A percentile compares a stretch with the other conserved stretches of the same genome.
These are phyloP conservation scores for Drosophila aff. DNA, from an alignment of 1,140 invertebrate species.

Conservation along the genomic window DNA sequence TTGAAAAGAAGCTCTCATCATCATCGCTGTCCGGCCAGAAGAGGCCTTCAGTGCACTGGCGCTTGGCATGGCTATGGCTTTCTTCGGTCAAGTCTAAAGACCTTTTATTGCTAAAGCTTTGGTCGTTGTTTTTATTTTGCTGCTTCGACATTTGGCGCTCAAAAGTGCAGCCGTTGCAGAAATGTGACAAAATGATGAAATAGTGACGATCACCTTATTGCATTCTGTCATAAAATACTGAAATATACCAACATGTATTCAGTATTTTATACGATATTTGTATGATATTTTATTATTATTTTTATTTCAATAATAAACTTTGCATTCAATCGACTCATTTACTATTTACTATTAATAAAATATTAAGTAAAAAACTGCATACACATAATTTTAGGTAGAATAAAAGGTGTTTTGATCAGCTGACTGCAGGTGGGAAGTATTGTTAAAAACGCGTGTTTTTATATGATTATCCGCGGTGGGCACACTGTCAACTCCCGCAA, in stretches of 20 bases:
- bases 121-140: constrained; percentile 16
- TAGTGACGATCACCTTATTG: too few relatives aligned
- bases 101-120: constrained; percentile 20
- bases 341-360: too few relatives aligned
- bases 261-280: too few relatives aligned
- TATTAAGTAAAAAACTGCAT: too few relatives aligned
- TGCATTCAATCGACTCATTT: too few relatives aligned
- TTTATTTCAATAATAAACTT: too few relatives aligned
- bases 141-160: constrained; percentile 39
- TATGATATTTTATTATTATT: too few relatives aligned
- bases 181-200: not conserved
- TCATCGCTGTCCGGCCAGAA: constrained; percentile 72
- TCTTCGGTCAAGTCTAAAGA: constrained; percentile 21
- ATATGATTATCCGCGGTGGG: not conserved
- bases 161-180: constrained; percentile 10
- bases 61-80: constrained; percentile 33
- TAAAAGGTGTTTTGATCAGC: too few relatives aligned
- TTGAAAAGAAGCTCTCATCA: constrained; percentile 71
- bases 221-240: not conserved
- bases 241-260: too few relatives aligned
- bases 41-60: constrained; percentile 40
- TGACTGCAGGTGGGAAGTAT: not conserved
- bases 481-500: constrained; percentile 2
- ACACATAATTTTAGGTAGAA: not conserved
- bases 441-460: not conserved